Evolutionary conservation across 2,113 vertebrate species (phyloP).

Genomic region (Nannospalax galili): DNA sequence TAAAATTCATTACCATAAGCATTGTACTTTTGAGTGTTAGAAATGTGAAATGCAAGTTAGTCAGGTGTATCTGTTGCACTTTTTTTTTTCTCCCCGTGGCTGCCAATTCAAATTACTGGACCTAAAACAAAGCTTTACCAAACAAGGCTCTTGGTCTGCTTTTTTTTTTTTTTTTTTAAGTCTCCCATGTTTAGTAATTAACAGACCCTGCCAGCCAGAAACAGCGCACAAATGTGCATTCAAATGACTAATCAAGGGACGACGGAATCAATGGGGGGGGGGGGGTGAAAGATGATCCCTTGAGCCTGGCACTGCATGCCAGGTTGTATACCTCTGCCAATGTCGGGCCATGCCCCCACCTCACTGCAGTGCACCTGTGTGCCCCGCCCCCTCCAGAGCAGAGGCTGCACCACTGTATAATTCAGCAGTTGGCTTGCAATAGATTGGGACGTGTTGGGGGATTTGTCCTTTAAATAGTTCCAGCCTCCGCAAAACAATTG

Average conservation of each 20-base stretch:
- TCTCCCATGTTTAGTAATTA: slow-evolving; percentile 77
- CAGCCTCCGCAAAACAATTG: neutral
- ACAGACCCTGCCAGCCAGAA: slow-evolving; percentile 67
- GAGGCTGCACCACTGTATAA: accelerated
- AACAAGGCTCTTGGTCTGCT: slow-evolving; percentile 71
- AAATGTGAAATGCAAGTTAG: slow-evolving; percentile 85
- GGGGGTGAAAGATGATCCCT: neutral
- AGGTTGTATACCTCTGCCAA: neutral
- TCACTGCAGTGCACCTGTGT: accelerated
- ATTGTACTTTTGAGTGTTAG: slow-evolving; percentile 88
- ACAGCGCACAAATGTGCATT: slow-evolving; percentile 62
- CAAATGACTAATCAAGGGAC: slow-evolving; percentile 66
- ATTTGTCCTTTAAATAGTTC: neutral
- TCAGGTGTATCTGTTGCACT: slow-evolving; percentile 86
- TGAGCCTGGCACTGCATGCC: neutral
- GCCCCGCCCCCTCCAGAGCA: accelerated
- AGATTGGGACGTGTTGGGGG: neutral
- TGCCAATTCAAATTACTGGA: slow-evolving; percentile 84
- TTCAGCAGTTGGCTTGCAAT: neutral
- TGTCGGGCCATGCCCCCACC: neutral
- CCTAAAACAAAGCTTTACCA: slow-evolving; percentile 82
- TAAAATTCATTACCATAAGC: slow-evolving; percentile 92
- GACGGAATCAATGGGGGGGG: slow-evolving; percentile 13
- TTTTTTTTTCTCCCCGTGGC: slow-evolving; percentile 77
- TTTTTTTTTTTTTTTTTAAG: neutral